Conservation (phyloP, 2,888 invertebrate species). For the Drosophila anceps region DNA sequence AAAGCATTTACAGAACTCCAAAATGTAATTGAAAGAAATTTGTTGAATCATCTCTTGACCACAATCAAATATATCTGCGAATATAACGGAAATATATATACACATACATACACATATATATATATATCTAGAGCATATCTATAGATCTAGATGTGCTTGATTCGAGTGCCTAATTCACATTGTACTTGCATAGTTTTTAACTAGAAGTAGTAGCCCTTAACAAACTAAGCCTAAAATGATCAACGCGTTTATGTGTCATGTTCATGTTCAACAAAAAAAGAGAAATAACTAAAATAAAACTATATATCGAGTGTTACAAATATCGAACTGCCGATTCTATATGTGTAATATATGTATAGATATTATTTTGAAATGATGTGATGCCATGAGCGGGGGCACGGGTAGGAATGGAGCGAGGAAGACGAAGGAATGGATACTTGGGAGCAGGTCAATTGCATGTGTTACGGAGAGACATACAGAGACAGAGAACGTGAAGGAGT, state of each 20-base stretch:
- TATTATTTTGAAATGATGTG: background rate
- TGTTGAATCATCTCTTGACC: constrained; percentile 41
- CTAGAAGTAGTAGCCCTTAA: constrained; percentile 57
- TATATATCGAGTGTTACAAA: constrained; percentile 42
- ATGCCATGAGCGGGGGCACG: background rate
- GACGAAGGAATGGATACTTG: background rate
- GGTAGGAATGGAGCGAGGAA: background rate
- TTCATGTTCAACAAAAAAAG: constrained; percentile 32
- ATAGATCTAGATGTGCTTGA: constrained; percentile 14
- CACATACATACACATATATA: constrained; percentile 11
- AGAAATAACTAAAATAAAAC: constrained; percentile 45
- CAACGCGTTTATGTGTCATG: constrained; percentile 61
- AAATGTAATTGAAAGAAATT: constrained; percentile 18
- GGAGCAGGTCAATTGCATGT: background rate
- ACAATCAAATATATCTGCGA: constrained; percentile 33
- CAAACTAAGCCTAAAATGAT: constrained; percentile 59
- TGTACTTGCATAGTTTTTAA: constrained; percentile 62
- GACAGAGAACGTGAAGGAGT: background rate
- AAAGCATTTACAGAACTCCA: constrained; percentile 44
- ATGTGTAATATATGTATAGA: background rate
- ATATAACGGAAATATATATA: constrained; percentile 12
- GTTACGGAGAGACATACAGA: background rate
- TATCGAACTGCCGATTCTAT: background rate
- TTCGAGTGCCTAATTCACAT: constrained; percentile 54
- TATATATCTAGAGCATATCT: background rate